Conservation (phyloP, 2,113 vertebrate genomes). For the Macrotus californicus region DNA sequence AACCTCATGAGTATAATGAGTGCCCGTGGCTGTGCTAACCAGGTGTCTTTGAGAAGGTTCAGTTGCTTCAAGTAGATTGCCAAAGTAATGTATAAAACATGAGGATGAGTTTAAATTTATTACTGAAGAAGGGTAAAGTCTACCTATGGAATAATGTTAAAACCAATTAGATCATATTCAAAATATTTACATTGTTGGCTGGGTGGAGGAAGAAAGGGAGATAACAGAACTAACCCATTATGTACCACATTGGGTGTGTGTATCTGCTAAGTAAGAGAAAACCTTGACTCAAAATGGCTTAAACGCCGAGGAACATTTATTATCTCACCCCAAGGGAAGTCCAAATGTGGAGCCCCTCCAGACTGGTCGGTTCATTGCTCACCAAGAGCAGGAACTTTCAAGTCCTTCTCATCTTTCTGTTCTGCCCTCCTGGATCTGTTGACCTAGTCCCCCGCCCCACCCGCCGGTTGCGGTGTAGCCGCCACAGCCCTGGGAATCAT, state of each 20-base stretch:
- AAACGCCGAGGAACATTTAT: neutral
- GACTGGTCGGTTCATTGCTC: neutral
- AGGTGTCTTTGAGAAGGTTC: neutral
- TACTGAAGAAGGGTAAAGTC: neutral
- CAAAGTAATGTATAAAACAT: slow-evolving; percentile 15
- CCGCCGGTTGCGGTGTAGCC: neutral
- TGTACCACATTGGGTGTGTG: neutral
- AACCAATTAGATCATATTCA: neutral
- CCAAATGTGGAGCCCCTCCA: neutral
- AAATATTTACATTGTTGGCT: neutral
- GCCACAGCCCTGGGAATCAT: neutral
- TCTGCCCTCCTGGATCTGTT: neutral
- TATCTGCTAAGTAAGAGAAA: neutral
- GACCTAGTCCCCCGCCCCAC: neutral
- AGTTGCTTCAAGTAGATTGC: slow-evolving; percentile 1
- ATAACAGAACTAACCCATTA: neutral
- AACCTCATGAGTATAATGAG: neutral
- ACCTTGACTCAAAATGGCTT: neutral
- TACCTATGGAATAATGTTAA: neutral
- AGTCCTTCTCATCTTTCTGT: neutral
- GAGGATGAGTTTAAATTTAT: neutral
- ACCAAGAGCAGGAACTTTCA: neutral
- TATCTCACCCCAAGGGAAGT: neutral
- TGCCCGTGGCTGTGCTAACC: neutral
- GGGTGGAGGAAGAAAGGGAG: neutral